A percentile compares a stretch with the other conserved stretches of the same genome.
These are phyloP conservation scores for Lutra lutra DNA, from an alignment of 2,797 vertebrate species.

Conservation along the genomic window DNA sequence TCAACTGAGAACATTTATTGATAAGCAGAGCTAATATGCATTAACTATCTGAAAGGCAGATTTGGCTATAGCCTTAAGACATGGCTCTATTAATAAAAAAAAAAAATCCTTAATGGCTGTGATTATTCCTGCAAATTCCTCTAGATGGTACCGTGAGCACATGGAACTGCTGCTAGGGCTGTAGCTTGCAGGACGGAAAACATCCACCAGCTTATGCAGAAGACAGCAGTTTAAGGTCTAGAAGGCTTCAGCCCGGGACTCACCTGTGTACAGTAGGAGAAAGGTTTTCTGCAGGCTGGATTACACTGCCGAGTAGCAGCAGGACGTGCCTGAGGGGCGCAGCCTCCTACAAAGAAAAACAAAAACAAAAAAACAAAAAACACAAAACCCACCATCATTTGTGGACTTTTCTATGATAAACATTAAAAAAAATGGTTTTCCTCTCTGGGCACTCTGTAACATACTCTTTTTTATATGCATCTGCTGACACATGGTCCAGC, in stretches of 20 bases:
- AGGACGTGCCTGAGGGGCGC: constrained; percentile 91
- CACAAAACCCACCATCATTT: constrained; percentile 42
- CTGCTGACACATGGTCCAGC: background rate
- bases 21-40: constrained; percentile 16
- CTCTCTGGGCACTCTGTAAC: background rate
- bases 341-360: constrained; percentile 92
- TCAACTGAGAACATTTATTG: background rate
- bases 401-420: background rate
- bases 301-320: constrained; percentile 92
- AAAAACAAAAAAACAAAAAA: background rate
- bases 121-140: constrained; percentile 72
- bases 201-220: background rate
- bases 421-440: background rate
- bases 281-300: constrained; percentile 95
- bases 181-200: background rate
- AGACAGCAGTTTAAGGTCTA: background rate
- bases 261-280: constrained; percentile 98
- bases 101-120: background rate
- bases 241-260: constrained; percentile 49
- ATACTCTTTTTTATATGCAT: background rate
- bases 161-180: background rate
- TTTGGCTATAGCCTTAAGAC: background rate
- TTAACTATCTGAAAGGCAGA: background rate
- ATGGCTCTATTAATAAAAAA: background rate
- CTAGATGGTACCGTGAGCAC: constrained; percentile 81